Evolutionary conservation across 1,140 invertebrate genomes (phyloP).

Genomic region (Neotoxoptera formosana): DNA sequence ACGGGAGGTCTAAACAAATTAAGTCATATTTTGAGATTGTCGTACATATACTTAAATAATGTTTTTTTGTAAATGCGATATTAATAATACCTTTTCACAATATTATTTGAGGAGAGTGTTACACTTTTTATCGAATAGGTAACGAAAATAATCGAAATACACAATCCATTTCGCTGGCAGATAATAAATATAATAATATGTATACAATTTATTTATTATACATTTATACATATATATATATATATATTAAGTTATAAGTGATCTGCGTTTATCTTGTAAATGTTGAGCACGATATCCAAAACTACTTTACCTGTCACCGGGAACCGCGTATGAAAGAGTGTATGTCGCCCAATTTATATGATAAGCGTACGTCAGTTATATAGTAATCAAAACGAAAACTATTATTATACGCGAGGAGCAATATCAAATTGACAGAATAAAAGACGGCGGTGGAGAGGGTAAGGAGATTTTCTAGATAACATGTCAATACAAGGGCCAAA

Average conservation of each 20-base stretch:
- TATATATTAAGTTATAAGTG: not conserved
- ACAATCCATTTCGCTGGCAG: not conserved
- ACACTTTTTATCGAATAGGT: not conserved
- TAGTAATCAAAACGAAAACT: conserved; percentile 38
- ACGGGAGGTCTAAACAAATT: not conserved
- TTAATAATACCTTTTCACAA: not conserved
- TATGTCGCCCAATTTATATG: conserved; percentile 34
- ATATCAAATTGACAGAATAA: conserved; percentile 28
- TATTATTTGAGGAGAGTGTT: not conserved
- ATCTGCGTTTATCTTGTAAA: not conserved
- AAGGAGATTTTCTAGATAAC: not conserved
- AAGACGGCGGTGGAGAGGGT: conserved; percentile 11
- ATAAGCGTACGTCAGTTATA: conserved; percentile 25
- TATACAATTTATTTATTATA: not conserved
- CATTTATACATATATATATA: not conserved
- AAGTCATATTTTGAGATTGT: not conserved
- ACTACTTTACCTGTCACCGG: conserved; percentile 25
- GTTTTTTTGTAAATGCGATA: not conserved
- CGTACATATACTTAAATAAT: not conserved
- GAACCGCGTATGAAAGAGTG: not conserved
- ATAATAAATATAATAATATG: not conserved
- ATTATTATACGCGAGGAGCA: not conserved
- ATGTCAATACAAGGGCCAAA: not conserved
- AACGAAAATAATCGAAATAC: not conserved
- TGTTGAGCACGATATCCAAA: not conserved